Conservation (phyloP, 2,888 invertebrate genomes). For the Nasonia oneida region DNA sequence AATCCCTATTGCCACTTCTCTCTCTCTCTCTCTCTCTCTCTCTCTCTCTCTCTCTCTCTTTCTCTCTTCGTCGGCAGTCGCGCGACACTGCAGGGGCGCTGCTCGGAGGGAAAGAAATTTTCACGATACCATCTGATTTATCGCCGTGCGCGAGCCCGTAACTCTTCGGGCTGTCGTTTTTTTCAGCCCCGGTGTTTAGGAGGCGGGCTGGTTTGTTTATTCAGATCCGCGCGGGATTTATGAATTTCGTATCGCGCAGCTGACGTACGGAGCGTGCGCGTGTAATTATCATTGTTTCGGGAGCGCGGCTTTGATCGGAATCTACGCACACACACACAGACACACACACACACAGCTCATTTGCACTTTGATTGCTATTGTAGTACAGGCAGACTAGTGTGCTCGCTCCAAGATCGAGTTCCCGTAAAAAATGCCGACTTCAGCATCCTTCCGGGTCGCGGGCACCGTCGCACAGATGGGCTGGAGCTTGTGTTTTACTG, state of each 20-base stretch:
- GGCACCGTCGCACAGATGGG: neutral
- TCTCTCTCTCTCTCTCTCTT: neutral
- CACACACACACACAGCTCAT: neutral
- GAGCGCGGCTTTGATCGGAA: neutral
- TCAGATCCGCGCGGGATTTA: conserved; percentile 42
- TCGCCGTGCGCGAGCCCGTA: conserved; percentile 40
- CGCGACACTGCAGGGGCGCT: neutral
- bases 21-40: neutral
- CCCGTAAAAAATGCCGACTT: neutral
- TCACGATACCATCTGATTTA: conserved; percentile 61
- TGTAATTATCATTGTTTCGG: neutral
- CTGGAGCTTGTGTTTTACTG: conserved; percentile 2
- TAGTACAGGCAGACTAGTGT: neutral
- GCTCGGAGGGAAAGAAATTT: conserved; percentile 44
- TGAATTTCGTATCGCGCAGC: conserved; percentile 32
- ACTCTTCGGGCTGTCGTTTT: conserved; percentile 50
- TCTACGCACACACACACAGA: neutral
- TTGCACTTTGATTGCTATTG: conserved; percentile 10
- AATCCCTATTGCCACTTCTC: conserved; percentile 56
- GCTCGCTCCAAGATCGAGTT: neutral
- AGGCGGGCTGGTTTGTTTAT: conserved; percentile 19
- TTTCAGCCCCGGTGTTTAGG: neutral
- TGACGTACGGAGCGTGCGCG: neutral
- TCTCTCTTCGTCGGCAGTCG: neutral
- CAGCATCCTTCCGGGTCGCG: neutral